A percentile compares a stretch with the other conserved stretches of the same genome.
These are phyloP conservation scores for Pseudococcus longispinus DNA, from an alignment of 2,888 invertebrate genomes.

Conservation along the genomic window DNA sequence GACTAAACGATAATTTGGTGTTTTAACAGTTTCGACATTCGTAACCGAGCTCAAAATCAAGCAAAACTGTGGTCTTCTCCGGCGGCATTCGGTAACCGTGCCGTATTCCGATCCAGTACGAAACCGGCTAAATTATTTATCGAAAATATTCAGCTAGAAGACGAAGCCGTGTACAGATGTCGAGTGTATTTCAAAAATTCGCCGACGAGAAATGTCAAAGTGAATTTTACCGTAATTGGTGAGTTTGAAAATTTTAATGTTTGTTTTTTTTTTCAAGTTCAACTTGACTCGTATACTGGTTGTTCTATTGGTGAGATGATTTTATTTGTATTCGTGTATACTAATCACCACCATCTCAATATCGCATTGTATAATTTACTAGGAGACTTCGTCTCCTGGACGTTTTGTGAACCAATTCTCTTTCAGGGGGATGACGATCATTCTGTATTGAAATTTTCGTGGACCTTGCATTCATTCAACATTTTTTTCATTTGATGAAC, in stretches of 20 bases:
- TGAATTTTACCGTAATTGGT: constrained; percentile 68
- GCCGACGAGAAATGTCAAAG: constrained; percentile 66
- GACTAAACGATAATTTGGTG: constrained; percentile 60
- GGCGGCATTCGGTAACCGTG: constrained; percentile 67
- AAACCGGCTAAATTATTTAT: constrained; percentile 69
- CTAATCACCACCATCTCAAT: too few relatives aligned
- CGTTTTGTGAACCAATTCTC: too few relatives aligned
- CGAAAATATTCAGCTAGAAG: constrained; percentile 63
- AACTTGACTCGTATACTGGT: not conserved
- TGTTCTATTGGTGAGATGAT: too few relatives aligned
- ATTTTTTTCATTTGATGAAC: too few relatives aligned
- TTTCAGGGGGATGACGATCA: too few relatives aligned
- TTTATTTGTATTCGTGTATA: too few relatives aligned
- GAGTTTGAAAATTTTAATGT: constrained; percentile 60
- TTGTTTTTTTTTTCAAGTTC: not conserved
- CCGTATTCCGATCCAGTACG: constrained; percentile 67
- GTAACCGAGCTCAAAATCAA: constrained; percentile 67
- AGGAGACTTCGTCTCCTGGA: too few relatives aligned
- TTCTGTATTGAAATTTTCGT: too few relatives aligned
- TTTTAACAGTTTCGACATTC: constrained; percentile 68
- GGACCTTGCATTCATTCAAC: too few relatives aligned
- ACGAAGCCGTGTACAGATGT: constrained; percentile 67
- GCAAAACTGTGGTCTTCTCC: constrained; percentile 70
- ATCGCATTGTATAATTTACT: too few relatives aligned
- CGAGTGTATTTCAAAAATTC: constrained; percentile 67